Evolutionary conservation across 2,113 vertebrate species (phyloP).

Genomic region (Orycteropus afer): DNA sequence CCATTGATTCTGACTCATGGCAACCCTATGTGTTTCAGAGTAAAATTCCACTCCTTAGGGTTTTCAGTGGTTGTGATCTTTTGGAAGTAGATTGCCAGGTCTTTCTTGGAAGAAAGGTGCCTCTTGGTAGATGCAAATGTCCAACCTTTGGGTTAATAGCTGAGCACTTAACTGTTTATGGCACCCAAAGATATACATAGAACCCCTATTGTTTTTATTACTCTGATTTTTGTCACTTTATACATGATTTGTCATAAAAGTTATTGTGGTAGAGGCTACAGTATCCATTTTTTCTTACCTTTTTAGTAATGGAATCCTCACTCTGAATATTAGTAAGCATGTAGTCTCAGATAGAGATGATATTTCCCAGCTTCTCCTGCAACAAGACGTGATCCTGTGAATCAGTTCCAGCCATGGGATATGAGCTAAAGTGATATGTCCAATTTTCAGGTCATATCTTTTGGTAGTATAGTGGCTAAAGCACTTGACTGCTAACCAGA

Average conservation of each 20-base stretch:
- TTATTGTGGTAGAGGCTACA: not conserved
- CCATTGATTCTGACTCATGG: not conserved
- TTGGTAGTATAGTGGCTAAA: no score
- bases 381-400: not conserved
- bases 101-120: not conserved
- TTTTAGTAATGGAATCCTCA: not conserved
- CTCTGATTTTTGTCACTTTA: not conserved
- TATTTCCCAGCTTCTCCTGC: not conserved
- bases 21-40: not conserved
- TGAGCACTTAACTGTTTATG: no score
- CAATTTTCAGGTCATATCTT: not conserved
- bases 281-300: not conserved
- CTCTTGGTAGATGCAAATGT: no score
- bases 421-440: not conserved
- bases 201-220: not conserved
- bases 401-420: not conserved
- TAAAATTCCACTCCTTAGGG: not conserved
- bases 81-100: not conserved
- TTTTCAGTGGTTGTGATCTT: not conserved
- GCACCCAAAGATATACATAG: not conserved
- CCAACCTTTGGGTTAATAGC: not conserved
- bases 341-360: not conserved
- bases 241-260: not conserved
- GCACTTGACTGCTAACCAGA: no score
- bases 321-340: not conserved